Conservation (phyloP, 1,140 invertebrate species). For the Maconellicoccus hirsutus region DNA sequence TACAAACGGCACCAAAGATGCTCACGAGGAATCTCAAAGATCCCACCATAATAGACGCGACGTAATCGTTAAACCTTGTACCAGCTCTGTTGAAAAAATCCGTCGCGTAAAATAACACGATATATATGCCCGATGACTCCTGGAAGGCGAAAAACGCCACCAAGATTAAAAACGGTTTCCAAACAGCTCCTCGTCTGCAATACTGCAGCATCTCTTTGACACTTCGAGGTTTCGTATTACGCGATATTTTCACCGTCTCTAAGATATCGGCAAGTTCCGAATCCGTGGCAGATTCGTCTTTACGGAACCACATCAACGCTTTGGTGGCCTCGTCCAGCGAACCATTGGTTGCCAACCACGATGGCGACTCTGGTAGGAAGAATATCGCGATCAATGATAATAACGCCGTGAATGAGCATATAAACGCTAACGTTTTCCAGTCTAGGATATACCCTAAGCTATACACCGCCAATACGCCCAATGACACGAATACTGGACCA, state of each 20-base stretch:
- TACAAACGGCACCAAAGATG: slow-evolving; percentile 50
- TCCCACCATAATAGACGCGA: slow-evolving; percentile 62
- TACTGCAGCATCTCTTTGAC: neutral
- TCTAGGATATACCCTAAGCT: slow-evolving; percentile 36
- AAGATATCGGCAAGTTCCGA: slow-evolving; percentile 44
- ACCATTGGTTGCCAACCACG: slow-evolving; percentile 44
- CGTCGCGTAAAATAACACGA: slow-evolving; percentile 63
- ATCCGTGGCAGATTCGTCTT: slow-evolving; percentile 43
- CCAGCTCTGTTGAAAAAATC: slow-evolving; percentile 54
- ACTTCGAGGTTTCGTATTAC: neutral
- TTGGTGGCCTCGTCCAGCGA: slow-evolving; percentile 43
- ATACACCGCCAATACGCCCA: slow-evolving; percentile 42
- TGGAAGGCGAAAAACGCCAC: slow-evolving; percentile 54
- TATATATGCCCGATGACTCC: slow-evolving; percentile 59
- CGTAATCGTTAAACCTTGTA: slow-evolving; percentile 50
- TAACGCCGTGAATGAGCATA: slow-evolving; percentile 28
- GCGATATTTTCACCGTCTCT: slow-evolving; percentile 30
- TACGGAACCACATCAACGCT: slow-evolving; percentile 43
- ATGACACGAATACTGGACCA: slow-evolving; percentile 41
- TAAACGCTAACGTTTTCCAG: slow-evolving; percentile 33
- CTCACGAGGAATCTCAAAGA: slow-evolving; percentile 53
- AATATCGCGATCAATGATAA: slow-evolving; percentile 41
- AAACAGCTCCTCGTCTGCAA: slow-evolving; percentile 32
- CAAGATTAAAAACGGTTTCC: slow-evolving; percentile 52
- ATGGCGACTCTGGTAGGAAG: slow-evolving; percentile 55